Percentiles rank a stretch among this genome's conserved stretches.
These are phyloP conservation scores for Trichoplusia ni DNA, from an alignment of 1,140 invertebrate genomes.

Conservation along the genomic window DNA sequence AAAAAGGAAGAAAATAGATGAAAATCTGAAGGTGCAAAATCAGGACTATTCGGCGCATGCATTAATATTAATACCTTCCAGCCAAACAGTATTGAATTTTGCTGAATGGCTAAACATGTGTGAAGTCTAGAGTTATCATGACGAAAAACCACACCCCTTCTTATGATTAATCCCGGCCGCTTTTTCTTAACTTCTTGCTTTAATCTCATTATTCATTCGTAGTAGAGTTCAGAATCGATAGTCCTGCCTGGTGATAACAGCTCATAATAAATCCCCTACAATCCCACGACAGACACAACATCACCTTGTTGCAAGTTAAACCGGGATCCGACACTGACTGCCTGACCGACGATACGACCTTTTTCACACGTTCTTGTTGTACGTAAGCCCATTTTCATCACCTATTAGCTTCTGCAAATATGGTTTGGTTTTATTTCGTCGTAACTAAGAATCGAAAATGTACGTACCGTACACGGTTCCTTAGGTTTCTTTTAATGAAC, in stretches of 20 bases:
- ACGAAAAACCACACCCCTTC: background rate
- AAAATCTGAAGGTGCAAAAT: background rate
- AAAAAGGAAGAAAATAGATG: slow-evolving; percentile 24
- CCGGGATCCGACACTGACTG: slow-evolving; percentile 21
- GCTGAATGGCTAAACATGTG: background rate
- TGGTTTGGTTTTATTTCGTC: too few relatives aligned
- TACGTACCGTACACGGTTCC: too few relatives aligned
- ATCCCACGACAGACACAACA: slow-evolving; percentile 20
- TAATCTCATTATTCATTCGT: background rate
- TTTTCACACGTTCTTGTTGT: slow-evolving; percentile 21
- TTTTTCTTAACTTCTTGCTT: background rate
- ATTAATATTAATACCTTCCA: too few relatives aligned
- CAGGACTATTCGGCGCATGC: background rate
- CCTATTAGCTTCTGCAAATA: too few relatives aligned
- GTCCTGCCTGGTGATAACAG: slow-evolving; percentile 18
- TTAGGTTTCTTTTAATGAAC: too few relatives aligned
- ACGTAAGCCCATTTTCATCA: too few relatives aligned
- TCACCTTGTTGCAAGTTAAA: slow-evolving; percentile 22
- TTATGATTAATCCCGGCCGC: background rate
- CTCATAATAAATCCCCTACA: slow-evolving; percentile 14
- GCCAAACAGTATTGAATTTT: background rate
- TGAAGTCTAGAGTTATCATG: background rate
- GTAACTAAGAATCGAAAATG: too few relatives aligned
- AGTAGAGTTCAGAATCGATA: background rate
- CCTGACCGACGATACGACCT: slow-evolving; percentile 22